A percentile compares a stretch with the other conserved stretches of the same genome.
Evolutionary conservation across 2,888 invertebrate species (phyloP).

Genomic region (Lamellibrachia satsuma): DNA sequence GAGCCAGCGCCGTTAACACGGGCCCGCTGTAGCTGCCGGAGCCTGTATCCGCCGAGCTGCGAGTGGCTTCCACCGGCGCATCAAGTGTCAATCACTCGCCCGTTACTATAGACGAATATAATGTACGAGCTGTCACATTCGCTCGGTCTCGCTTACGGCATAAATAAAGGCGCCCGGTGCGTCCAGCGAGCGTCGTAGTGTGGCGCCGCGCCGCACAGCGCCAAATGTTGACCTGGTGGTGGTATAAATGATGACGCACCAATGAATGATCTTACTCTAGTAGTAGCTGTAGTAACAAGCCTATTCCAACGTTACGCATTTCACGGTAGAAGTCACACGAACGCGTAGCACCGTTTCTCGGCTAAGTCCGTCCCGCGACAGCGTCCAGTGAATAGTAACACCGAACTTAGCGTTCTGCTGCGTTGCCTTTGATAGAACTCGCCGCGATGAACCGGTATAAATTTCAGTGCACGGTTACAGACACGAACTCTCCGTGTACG

Average conservation of each 20-base stretch:
- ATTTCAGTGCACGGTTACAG: not conserved
- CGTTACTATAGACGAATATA: conserved; percentile 5
- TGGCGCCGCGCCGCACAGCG: conserved; percentile 4
- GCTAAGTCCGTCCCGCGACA: not conserved
- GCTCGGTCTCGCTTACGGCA: conserved; percentile 5
- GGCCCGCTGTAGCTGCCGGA: not conserved
- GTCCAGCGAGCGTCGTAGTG: conserved; percentile 12
- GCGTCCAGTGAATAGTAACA: not conserved
- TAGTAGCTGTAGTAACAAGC: conserved; percentile 17
- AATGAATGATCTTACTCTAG: conserved; percentile 12
- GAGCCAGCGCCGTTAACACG: not conserved
- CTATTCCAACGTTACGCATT: not conserved
- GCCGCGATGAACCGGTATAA: not conserved
- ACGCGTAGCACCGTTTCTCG: not conserved
- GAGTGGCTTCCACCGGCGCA: conserved; percentile 17
- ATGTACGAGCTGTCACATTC: conserved; percentile 11
- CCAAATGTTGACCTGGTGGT: conserved; percentile 13
- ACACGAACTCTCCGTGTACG: not conserved
- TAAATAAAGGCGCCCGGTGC: not conserved
- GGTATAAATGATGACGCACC: conserved; percentile 4
- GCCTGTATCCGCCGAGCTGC: not conserved
- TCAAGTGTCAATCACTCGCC: conserved; percentile 13
- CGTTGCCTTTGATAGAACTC: not conserved
- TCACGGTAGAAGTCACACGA: not conserved
- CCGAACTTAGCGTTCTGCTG: not conserved